Percentiles rank a stretch among this genome's conserved stretches.
phyloP scores from a whole-genome alignment of 2,797 vertebrate species.

The Coendou prehensilis region DNA sequence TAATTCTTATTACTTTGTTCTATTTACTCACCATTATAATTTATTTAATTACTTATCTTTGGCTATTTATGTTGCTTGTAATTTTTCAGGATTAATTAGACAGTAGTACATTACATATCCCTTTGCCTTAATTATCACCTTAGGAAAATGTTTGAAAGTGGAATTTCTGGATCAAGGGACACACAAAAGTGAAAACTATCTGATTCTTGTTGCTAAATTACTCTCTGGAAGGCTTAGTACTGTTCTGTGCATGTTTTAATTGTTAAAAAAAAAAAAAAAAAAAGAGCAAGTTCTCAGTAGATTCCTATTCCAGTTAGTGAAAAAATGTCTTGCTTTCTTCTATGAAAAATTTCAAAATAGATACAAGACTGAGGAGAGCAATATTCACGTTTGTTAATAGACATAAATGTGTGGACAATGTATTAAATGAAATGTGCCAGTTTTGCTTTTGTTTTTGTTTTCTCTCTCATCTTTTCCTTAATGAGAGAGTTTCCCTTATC shows the following conservation, averaged over 20 bases:
- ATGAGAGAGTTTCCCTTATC: neutral
- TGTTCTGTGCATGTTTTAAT: neutral
- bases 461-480: neutral
- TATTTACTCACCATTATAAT: neutral
- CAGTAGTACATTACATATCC: neutral
- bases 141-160: neutral
- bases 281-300: neutral
- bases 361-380: neutral
- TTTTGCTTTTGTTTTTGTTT: neutral
- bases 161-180: neutral
- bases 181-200: neutral
- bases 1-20: neutral
- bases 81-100: neutral
- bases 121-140: neutral
- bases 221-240: neutral
- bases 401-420: neutral
- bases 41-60: neutral
- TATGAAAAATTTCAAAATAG: neutral
- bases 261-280: neutral
- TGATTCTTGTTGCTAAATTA: neutral
- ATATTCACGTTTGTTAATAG: neutral
- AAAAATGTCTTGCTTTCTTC: neutral
- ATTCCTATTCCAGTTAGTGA: neutral
- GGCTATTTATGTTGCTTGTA: neutral
- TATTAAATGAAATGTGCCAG: neutral